A percentile compares a stretch with the other conserved stretches of the same genome.
Evolutionary conservation across 2,113 vertebrate species (phyloP).

Genomic region (Laticauda colubrina): DNA sequence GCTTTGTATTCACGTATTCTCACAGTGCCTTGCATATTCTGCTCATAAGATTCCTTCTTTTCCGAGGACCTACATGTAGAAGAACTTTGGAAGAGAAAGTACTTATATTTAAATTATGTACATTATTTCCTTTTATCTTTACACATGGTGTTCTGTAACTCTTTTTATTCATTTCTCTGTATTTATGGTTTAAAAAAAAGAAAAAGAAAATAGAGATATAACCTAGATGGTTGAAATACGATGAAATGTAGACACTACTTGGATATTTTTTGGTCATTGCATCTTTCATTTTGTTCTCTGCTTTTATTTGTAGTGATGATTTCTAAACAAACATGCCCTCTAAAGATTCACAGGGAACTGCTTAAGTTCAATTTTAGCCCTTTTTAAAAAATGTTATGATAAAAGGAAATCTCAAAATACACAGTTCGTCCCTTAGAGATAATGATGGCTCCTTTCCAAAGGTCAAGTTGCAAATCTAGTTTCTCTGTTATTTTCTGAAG

Average conservation of each 20-base stretch:
- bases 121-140: background rate
- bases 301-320: background rate
- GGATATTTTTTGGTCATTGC: background rate
- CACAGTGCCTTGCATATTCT: background rate
- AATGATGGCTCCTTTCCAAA: constrained; percentile 8
- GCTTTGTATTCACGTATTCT: background rate
- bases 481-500: background rate
- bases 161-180: constrained; percentile 1
- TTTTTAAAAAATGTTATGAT: background rate
- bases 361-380: background rate
- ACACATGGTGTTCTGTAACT: background rate
- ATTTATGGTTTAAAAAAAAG: background rate
- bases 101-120: background rate
- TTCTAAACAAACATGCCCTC: background rate
- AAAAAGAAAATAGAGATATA: background rate
- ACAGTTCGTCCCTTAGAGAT: background rate
- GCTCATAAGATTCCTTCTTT: constrained; percentile 1
- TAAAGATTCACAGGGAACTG: background rate
- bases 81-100: constrained; percentile 8
- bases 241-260: background rate
- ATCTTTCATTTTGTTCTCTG: background rate
- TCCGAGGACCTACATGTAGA: background rate
- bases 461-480: background rate
- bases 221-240: background rate
- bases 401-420: background rate